Percentiles rank a stretch among this genome's conserved stretches.
Conservation (phyloP, 2,113 vertebrate genomes). For the Perca fluviatilis region DNA sequence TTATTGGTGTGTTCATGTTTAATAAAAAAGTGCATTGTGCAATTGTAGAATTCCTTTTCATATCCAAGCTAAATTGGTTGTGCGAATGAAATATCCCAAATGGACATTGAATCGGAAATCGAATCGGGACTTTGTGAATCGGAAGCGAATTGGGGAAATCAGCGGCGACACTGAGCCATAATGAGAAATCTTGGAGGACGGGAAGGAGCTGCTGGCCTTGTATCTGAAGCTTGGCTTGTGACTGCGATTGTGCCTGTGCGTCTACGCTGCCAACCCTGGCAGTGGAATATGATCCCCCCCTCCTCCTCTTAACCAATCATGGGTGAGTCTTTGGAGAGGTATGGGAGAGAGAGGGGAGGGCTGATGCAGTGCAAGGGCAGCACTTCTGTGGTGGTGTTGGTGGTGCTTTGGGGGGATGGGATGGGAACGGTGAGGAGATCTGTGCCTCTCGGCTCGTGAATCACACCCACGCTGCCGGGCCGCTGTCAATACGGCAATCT, state of each 20-base stretch:
- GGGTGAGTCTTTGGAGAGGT: constrained; percentile 70
- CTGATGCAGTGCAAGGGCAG: constrained; percentile 79
- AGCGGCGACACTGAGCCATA: too few relatives aligned
- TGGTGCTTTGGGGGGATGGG: constrained; percentile 47
- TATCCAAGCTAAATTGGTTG: too few relatives aligned
- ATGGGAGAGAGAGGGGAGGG: constrained; percentile 26
- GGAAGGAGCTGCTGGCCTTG: constrained; percentile 41
- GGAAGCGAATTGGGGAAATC: too few relatives aligned
- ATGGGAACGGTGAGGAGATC: constrained; percentile 54
- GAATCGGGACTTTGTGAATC: too few relatives aligned
- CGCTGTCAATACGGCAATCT: constrained; percentile 64
- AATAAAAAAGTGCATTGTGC: too few relatives aligned
- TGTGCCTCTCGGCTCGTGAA: constrained; percentile 74
- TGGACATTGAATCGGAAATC: too few relatives aligned
- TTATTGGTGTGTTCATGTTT: too few relatives aligned
- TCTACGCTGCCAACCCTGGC: constrained; percentile 64
- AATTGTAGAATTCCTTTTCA: too few relatives aligned
- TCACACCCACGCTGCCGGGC: constrained; percentile 62
- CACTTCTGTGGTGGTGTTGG: constrained; percentile 72
- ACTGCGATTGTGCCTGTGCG: constrained; percentile 60
- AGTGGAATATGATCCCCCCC: constrained; percentile 73
- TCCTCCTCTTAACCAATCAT: constrained; percentile 68
- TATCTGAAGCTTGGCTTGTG: constrained; percentile 58
- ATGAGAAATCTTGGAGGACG: constrained; percentile 33
- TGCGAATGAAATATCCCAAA: too few relatives aligned